Conservation (phyloP, 2,797 vertebrate species). For the Stomatorhinus walkeri region DNA sequence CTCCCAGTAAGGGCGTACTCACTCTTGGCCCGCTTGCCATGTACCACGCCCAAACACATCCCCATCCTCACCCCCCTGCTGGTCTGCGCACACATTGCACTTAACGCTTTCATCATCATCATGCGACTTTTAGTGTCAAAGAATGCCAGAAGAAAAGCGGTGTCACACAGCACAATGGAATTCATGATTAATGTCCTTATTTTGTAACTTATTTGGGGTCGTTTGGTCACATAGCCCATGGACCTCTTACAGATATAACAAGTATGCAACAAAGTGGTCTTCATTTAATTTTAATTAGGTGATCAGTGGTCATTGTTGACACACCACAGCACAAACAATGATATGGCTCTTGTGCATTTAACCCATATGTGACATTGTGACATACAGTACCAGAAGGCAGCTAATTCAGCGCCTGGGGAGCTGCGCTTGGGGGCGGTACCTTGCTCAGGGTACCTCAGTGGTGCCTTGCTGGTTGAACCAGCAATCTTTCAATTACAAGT, state of each 20-base stretch:
- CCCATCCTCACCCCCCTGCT: not conserved
- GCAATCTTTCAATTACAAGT: not conserved
- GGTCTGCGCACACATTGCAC: not conserved
- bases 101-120: not conserved
- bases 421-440: not conserved
- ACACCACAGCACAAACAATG: not conserved
- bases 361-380: not conserved
- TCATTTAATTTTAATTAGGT: not conserved
- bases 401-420: not conserved
- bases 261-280: not conserved
- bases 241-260: not conserved
- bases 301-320: not conserved
- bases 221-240: not conserved
- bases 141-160: not conserved
- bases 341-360: not conserved
- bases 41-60: not conserved
- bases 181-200: not conserved
- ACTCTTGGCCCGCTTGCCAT: not conserved
- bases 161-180: not conserved
- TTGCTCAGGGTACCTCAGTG: not conserved
- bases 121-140: not conserved
- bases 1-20: constrained; percentile 72
- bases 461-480: not conserved
- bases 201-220: not conserved
- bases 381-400: not conserved